Evolutionary conservation across 2,888 invertebrate species (phyloP), one percentile per base, ranked within the genome.

Genomic region (Andrena camellia): DNA sequence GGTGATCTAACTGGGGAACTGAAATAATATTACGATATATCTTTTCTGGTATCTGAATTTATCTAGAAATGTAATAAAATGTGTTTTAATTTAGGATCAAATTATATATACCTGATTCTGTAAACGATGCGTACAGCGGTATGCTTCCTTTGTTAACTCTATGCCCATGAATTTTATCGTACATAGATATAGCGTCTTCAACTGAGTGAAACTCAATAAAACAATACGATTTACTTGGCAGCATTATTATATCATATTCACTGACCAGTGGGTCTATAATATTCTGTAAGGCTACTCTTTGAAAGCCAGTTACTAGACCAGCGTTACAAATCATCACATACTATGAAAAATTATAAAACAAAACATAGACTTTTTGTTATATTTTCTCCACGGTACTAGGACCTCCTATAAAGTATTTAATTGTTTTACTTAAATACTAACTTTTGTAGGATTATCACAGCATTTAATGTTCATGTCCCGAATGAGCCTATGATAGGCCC

Each of bases 251-350:
- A 66, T 96, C 95, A 26, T 95, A 95, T 1, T 97, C 92, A 29
- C 91, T 79, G 0, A 97, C 96, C 92, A 95, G 94, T 74, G 94
- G 91, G 4, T 94, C 91, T 71, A 96, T 95, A 5, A 96, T 92
- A 59, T 95, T 92, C 5, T 96, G 91, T 10, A 98, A 91, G 64
- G 94, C 92, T 90, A 96, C 96, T 92, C 97, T 96, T 5, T 96
- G 95, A 29, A 98, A 94, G 5, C 98, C 97, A 86, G 97, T 98
- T 2, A 97, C 97, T 80, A 98, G 95, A 0, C 99, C 99, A 33
- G 97, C 97, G 94, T 99, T 99, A 89, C 97, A 97, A n/a, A 99
- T 94, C 60, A 96, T 95, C 63, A 98, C 89, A 91, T 96, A 95
- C 97, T 97, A 93, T 83, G 95, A 95, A 86, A 78, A 91, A 86